Base-by-base conservation (phyloP, 1,140 invertebrate species). In the Conopomorpha cramerella region DNA sequence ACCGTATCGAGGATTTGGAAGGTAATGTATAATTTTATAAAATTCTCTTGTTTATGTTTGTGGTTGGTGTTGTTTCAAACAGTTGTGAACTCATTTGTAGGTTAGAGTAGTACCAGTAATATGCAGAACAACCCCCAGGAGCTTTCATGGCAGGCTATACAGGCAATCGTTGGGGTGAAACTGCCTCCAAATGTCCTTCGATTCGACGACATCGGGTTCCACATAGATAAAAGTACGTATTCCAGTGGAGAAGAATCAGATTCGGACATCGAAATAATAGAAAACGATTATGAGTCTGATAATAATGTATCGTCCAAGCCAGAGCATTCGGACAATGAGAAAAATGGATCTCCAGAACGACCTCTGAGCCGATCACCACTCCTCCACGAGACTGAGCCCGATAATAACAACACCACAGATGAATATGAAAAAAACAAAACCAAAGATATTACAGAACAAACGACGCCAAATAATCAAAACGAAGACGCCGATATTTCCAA, bases 121-220 rank as follows among this genome's bases (percentile, higher is more conserved):
- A 79, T 79, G 77, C 77, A 79, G 71, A 73, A 71, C 64, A 74
- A 77, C 67, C 71, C 72, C 64, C 77, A 77, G 63, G 67, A 79
- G 67, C 74, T 79, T 66, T 79, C 77, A 70, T 79, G 77, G 77
- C 72, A 79, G 61, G 74, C 71, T 58, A 79, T 78, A 55, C 72
- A 79, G 62, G 62, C 71, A 63, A 79, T 79, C 45, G 74, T 79
- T 45, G 77, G 77, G 59, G 77, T 78, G 58, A 76, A 79, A 63
- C 74, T 79, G 47, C 73, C 77, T 43, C 45, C 73, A 36, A 77
- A 76, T 49, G 71, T 79, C 38, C 67, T 79, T 46, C 64, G 77
- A 45, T 79, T 79, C 43, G 77, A 79, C 49, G 72, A 78, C 64
- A 78, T 79, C 43, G 72, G 71, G 44, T 71, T 77, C 45, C 71